A percentile compares a stretch with the other conserved stretches of the same genome.
Evolutionary conservation across 92 coral and sea anemone species (phyloP).

Genomic region (Phymanthus crucifer): DNA sequence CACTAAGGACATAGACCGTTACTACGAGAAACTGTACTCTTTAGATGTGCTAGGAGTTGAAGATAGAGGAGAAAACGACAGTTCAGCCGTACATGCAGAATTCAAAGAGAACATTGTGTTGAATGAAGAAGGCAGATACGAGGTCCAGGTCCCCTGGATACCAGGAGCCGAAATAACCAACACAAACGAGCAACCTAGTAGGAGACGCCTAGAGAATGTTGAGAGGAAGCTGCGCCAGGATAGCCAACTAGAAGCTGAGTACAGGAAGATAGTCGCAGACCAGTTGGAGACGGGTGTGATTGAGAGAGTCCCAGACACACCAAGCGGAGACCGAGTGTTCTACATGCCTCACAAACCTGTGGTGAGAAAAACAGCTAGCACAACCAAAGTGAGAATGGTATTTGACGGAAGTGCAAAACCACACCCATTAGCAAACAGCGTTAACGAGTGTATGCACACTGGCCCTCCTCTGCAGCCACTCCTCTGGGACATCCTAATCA

Average conservation of each 20-base stretch:
- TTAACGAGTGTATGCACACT: slow-evolving; percentile 55
- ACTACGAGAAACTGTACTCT: slow-evolving; percentile 40
- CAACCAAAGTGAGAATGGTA: slow-evolving; percentile 37
- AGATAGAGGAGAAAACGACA: neutral
- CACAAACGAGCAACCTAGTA: slow-evolving; percentile 28
- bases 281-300: neutral
- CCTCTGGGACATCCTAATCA: slow-evolving; percentile 55
- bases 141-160: slow-evolving; percentile 26
- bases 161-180: slow-evolving; percentile 9
- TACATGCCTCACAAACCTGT: slow-evolving; percentile 51
- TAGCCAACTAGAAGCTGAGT: neutral
- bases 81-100: slow-evolving; percentile 24
- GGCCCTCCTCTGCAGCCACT: slow-evolving; percentile 61
- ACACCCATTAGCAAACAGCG: neutral
- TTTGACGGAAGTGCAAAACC: slow-evolving; percentile 10
- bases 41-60: slow-evolving; percentile 43
- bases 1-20: slow-evolving; percentile 24
- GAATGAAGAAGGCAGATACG: slow-evolving; percentile 39
- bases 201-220: slow-evolving; percentile 32
- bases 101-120: slow-evolving; percentile 34
- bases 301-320: slow-evolving; percentile 23
- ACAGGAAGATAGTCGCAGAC: neutral
- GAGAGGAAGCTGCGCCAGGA: slow-evolving; percentile 18
- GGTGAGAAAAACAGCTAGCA: slow-evolving; percentile 28
- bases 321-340: slow-evolving; percentile 1